Conservation (phyloP, 2,797 vertebrate species). For the Numenius phaeopus region DNA sequence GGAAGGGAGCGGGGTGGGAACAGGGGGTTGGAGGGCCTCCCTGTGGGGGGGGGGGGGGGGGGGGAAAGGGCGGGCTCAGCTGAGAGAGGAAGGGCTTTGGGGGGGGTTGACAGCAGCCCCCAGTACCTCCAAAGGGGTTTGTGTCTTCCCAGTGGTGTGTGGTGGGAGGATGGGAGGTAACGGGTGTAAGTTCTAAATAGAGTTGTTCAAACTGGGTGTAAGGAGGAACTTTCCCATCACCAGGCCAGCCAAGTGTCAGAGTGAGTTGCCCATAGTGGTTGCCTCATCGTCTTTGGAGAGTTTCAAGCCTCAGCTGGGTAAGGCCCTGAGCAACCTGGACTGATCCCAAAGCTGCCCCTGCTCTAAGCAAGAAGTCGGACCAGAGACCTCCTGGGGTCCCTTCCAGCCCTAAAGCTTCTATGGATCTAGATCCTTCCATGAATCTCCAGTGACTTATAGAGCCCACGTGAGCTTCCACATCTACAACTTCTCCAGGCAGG, state of each 20-base stretch:
- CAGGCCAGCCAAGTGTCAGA: accelerated
- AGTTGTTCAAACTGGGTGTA: background rate
- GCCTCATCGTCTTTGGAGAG: background rate
- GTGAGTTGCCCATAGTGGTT: accelerated
- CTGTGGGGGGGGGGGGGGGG: background rate
- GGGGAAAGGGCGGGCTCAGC: background rate
- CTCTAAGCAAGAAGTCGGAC: background rate
- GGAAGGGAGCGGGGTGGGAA: too few species aligned
- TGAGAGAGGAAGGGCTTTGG: background rate
- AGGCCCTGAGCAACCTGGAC: background rate
- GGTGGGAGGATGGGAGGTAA: background rate
- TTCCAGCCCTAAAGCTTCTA: background rate
- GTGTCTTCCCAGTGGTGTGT: too few species aligned
- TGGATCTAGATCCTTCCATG: accelerated
- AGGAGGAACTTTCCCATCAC: background rate
- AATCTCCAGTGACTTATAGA: background rate
- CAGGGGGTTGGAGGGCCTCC: accelerated
- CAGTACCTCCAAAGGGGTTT: background rate
- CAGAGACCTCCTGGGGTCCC: background rate
- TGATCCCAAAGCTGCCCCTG: background rate
- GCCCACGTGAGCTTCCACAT: accelerated
- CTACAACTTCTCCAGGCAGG: background rate
- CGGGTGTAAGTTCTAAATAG: accelerated
- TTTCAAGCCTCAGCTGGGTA: background rate
- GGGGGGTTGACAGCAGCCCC: background rate